Evolutionary conservation across 64 coral and sea anemone species (phyloP), one percentile per base, ranked within the genome.

Genomic region (Actinia tenebrosa): DNA sequence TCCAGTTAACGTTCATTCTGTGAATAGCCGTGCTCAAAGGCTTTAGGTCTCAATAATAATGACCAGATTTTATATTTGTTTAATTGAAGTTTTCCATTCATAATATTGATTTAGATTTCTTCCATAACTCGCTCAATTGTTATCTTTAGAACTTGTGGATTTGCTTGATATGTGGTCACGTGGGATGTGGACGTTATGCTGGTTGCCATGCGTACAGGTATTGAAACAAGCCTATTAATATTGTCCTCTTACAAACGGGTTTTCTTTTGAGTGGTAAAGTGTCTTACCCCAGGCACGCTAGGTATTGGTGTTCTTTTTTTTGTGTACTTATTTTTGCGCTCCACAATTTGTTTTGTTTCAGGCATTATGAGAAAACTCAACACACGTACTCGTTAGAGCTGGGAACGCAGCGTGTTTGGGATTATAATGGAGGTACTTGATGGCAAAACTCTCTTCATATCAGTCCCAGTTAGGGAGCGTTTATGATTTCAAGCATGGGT

Each of bases 321-420:
- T 4, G 3, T 23, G 9, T 9, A 0, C 5, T 66, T 23, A 14
- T 15, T n/a, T 44, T 47, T 79, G 45, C 18, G 1, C 56, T 14
- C 56, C 13, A 16, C 56, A 6, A 18, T 88, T 50, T 71, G 43
- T 80, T 71, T 54, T 71, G n/a, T 84, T 88, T 9, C 55, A 95
- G 97, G 50, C 97, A 99, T 88, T 99, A 88, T 45, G 89, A 95
- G 82, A 91, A 93, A 55, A 99, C 97, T 0, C 90, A 99, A 52
- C 97, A 99, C 78, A 99, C 97, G 4, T 99, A 95, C 79, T 99
- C 97, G 6, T 64, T 99, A 45, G 93, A 99, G 71, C 93, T 99
- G 16, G 97, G 93, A 59, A 99, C 97, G 8, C 93, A 99, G 43
- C 68, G 97, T 56, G 97, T 99, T 7, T 99, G 97, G 97, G 97